Percentiles rank a stretch among this genome's conserved stretches.
phyloP scores from a whole-genome alignment of 2,888 invertebrate genomes.

The Tiphia femorata region DNA sequence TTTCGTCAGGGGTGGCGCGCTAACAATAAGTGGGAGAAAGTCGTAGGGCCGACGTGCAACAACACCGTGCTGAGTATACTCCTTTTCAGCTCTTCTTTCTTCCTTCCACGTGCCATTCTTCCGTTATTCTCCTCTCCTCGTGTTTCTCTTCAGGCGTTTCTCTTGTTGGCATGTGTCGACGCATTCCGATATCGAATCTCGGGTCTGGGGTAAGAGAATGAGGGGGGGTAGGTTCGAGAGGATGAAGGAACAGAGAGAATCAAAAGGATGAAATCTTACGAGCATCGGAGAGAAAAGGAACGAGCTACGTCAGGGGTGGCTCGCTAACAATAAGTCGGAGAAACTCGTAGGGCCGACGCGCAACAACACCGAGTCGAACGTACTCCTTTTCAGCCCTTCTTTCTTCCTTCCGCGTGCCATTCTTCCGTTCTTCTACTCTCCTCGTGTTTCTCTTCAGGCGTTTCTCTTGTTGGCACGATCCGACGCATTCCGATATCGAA shows the following conservation, averaged over 20 bases:
- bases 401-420: too few species aligned
- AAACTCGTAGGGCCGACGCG: conserved; percentile 53
- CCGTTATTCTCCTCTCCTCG: too few species aligned
- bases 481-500: too few species aligned
- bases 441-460: too few species aligned
- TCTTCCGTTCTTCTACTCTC: too few species aligned
- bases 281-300: conserved; percentile 5
- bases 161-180: too few species aligned
- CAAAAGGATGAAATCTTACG: background rate
- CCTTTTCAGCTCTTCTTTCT: conserved; percentile 9
- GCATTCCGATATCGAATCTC: too few species aligned
- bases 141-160: too few species aligned
- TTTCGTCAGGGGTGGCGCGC: conserved; percentile 37
- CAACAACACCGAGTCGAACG: conserved; percentile 42
- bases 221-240: too few species aligned
- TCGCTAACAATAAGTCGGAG: conserved; percentile 17
- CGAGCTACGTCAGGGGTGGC: conserved; percentile 38
- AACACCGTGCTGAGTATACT: conserved; percentile 37
- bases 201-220: conserved; percentile 21
- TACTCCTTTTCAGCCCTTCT: conserved; percentile 14
- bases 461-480: too few species aligned
- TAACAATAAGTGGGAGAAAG: conserved; percentile 33
- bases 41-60: conserved; percentile 53
- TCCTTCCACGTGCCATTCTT: too few species aligned
- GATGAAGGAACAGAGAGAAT: too few species aligned